Conservation (phyloP, 2,113 vertebrate genomes). For the Tychaedon coryphoeus region DNA sequence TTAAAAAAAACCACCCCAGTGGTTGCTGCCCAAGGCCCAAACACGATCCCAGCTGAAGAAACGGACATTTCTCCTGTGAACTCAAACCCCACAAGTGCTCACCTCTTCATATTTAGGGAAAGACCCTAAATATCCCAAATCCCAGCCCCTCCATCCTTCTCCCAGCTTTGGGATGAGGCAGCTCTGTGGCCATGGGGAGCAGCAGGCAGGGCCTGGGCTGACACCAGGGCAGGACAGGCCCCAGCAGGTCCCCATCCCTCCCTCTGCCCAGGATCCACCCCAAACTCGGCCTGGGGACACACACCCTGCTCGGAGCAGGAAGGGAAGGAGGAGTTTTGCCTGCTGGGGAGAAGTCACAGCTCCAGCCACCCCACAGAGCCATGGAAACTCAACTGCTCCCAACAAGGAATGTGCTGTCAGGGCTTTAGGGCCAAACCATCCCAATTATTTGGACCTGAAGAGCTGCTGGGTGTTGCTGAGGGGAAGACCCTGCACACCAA, state of each 20-base stretch:
- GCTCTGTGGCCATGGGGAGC: neutral
- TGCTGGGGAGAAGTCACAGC: neutral
- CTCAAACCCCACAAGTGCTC: neutral
- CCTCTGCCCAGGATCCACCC: constrained; percentile 24
- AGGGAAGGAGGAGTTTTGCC: neutral
- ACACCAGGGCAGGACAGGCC: constrained; percentile 3
- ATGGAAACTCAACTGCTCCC: neutral
- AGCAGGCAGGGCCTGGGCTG: neutral
- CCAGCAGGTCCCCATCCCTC: neutral
- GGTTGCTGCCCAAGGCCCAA: neutral
- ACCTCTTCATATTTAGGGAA: accelerated
- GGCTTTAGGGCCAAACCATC: neutral
- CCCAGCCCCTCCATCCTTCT: neutral
- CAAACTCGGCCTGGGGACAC: neutral
- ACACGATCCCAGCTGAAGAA: neutral
- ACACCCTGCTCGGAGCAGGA: neutral
- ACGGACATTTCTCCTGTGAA: neutral
- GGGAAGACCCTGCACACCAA: neutral
- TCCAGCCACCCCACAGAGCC: neutral
- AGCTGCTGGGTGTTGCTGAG: neutral
- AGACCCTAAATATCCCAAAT: neutral
- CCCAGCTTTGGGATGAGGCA: neutral
- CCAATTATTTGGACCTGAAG: neutral
- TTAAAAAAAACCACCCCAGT: neutral
- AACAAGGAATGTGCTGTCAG: neutral